Evolutionary conservation across 2,888 invertebrate species (phyloP), one percentile per base, ranked within the genome.

Genomic region (Lasius platythorax): DNA sequence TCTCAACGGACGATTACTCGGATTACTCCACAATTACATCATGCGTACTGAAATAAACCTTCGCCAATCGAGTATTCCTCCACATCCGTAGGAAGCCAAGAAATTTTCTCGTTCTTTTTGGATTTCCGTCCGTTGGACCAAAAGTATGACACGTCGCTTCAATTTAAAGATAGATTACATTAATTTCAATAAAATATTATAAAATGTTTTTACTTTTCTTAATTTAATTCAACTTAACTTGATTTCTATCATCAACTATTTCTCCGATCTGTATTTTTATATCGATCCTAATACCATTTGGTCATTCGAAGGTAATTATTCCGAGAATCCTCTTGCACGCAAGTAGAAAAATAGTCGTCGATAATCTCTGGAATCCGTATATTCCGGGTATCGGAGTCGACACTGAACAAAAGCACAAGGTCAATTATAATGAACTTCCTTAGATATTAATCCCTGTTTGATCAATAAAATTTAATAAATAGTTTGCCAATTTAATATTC

Each of bases 41-140:
- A 67, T 23, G 23, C 23, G n/a, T 53, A 43, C 66, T 43, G 40
- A 67, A 67, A 67, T 67, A 67, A 66, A 43, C 15, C 40, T 23
- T n/a, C 37, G 66, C 23, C 37, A 37, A 37, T 23, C 37, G 64
- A 67, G 12, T 40, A 67, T 43, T 43, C 1, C 40, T 12, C 23
- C 40, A 12, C 40, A 12, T 67, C 15, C n/a, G 3, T 33, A 12
- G 9, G 6, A 33, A 30, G 18, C 30, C 63, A 30, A 33, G 63
- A 37, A 63, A 18, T 61, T 15, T 46, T 46, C 46, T 18, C 8
- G n/a, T n/a, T 53, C 53, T 53, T 53, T 53, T 53, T n/a, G n/a
- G 2, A 53, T n/a, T 50, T 50, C 0, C 18, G 8, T 53, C n/a
- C n/a, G n/a, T 53, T n/a, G 8, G 50, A 50, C 6, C 30, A 33